A percentile compares a stretch with the other conserved stretches of the same genome.
phyloP scores from a whole-genome alignment of 2,888 invertebrate species.

The Acleris laterana region DNA sequence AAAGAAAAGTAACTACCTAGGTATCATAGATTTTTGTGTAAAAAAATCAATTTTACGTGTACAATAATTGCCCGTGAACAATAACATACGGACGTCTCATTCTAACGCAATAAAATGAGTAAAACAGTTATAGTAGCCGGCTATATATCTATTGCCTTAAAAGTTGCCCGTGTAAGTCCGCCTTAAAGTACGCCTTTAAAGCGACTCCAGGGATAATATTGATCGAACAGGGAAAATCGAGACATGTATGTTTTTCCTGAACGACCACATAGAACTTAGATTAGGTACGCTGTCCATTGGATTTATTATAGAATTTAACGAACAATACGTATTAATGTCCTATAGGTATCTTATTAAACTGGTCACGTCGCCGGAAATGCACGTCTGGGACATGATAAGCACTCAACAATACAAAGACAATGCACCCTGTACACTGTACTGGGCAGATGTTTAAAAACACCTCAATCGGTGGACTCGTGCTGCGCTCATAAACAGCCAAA shows the following conservation, averaged over 20 bases:
- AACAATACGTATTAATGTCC: background rate
- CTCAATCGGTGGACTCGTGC: conserved; percentile 58
- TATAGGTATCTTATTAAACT: conserved; percentile 3
- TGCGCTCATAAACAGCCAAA: conserved; percentile 50
- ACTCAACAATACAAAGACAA: conserved; percentile 30
- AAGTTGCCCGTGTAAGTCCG: too few relatives aligned
- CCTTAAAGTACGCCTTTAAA: too few relatives aligned
- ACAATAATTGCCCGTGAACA: too few relatives aligned
- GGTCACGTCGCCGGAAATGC: conserved; percentile 33
- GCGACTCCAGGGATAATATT: background rate
- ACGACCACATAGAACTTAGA: background rate
- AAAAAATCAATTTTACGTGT: too few relatives aligned
- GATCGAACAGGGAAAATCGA: background rate
- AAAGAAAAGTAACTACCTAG: background rate
- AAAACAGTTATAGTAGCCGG: too few relatives aligned
- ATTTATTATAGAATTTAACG: background rate
- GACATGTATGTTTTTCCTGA: background rate
- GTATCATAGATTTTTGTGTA: background rate
- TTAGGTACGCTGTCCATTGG: background rate
- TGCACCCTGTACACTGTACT: conserved; percentile 29
- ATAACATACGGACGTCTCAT: too few relatives aligned
- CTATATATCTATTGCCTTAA: too few relatives aligned
- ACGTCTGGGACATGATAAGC: conserved; percentile 25
- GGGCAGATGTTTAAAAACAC: conserved; percentile 46
- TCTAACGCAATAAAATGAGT: too few relatives aligned